A percentile compares a stretch with the other conserved stretches of the same genome.
Conservation (phyloP, 1,140 invertebrate species). For the Drosophila ogumai region DNA sequence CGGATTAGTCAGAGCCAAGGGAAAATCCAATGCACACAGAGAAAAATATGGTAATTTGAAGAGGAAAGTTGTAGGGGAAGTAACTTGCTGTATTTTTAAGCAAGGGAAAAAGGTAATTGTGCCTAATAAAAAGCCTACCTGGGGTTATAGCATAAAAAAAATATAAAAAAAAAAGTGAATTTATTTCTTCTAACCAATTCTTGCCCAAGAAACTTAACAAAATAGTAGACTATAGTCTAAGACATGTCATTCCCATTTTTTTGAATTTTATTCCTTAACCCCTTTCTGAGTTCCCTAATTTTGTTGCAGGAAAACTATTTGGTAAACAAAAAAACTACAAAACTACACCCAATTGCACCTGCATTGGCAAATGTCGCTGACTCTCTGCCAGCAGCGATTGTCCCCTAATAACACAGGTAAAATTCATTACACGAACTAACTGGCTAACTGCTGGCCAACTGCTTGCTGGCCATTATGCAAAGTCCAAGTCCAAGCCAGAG, state of each 20-base stretch:
- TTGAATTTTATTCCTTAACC: no score
- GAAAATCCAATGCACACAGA: conserved; percentile 19
- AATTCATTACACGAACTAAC: conserved; percentile 62
- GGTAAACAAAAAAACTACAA: conserved; percentile 5
- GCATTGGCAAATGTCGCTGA: conserved; percentile 34
- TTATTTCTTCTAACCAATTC: neutral
- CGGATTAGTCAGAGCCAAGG: conserved; percentile 54
- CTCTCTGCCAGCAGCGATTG: conserved; percentile 32
- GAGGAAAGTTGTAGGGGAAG: neutral
- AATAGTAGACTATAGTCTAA: neutral
- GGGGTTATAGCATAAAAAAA: no score
- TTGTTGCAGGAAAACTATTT: neutral
- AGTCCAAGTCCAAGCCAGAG: conserved; percentile 49
- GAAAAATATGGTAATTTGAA: neutral
- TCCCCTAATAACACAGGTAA: conserved; percentile 58
- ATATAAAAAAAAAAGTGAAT: no score
- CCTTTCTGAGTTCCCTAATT: neutral
- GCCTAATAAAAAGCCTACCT: neutral
- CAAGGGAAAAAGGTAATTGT: neutral
- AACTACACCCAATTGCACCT: conserved; percentile 15
- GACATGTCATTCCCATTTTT: neutral
- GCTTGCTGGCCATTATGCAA: conserved; percentile 50
- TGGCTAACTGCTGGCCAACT: conserved; percentile 41
- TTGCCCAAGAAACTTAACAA: neutral
- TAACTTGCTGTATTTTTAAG: neutral